phyloP scores from a whole-genome alignment of 2,888 invertebrate species.

The Xanthorhoe spadicearia region DNA sequence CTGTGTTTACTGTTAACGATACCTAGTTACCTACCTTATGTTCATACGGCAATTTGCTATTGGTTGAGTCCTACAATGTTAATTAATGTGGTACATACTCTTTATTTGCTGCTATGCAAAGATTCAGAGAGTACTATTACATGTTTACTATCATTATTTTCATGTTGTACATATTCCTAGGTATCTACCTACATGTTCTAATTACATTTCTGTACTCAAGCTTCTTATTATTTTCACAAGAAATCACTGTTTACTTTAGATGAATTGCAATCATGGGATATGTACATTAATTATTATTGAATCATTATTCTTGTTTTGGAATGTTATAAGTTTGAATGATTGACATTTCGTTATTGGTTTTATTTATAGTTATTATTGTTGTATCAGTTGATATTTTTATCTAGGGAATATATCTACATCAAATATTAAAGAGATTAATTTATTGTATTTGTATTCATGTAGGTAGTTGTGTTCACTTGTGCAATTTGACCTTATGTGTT shows the following conservation, averaged over 20 bases:
- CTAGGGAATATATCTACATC: constrained; percentile 68
- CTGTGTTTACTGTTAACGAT: constrained; percentile 43
- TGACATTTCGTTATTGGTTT: constrained; percentile 77
- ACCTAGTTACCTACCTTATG: constrained; percentile 32
- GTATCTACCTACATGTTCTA: constrained; percentile 24
- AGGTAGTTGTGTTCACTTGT: constrained; percentile 76
- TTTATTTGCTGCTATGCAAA: constrained; percentile 28
- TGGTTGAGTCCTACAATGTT: constrained; percentile 38
- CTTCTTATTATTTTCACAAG: constrained; percentile 19
- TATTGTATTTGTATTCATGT: constrained; percentile 73
- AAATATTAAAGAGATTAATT: constrained; percentile 80
- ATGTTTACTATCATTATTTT: constrained; percentile 17
- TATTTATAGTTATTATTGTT: constrained; percentile 73
- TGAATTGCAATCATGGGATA: constrained; percentile 13
- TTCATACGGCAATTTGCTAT: constrained; percentile 27
- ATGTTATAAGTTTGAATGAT: constrained; percentile 71
- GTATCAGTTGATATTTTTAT: constrained; percentile 81
- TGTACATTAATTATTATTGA: constrained; percentile 21
- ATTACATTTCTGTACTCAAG: constrained; percentile 38
- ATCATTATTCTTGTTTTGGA: constrained; percentile 55
- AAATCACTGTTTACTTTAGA: constrained; percentile 15
- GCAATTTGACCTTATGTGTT: constrained; percentile 78
- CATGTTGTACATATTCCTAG: constrained; percentile 22
- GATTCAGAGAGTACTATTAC: constrained; percentile 12
- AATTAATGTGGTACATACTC: constrained; percentile 53